A percentile compares a stretch with the other conserved stretches of the same genome.
Conservation (phyloP, 1,140 invertebrate genomes). For the Lepidotrigona ventralis region DNA sequence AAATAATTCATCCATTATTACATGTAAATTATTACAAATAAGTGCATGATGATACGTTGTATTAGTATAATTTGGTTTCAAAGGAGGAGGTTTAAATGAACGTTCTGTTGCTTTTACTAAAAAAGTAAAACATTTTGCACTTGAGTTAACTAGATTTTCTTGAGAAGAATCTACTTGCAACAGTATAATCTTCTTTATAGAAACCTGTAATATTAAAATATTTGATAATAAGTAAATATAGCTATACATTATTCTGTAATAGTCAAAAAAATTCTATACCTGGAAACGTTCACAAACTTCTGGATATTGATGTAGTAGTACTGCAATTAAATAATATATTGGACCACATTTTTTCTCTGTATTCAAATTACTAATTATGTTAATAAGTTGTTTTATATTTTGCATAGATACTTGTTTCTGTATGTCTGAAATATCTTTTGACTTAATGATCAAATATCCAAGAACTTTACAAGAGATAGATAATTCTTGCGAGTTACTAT, state of each 20-base stretch:
- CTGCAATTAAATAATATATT: conserved; percentile 68
- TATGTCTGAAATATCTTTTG: conserved; percentile 69
- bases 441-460: conserved; percentile 54
- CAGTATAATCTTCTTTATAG: conserved; percentile 67
- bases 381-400: conserved; percentile 71
- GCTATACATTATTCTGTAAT: not conserved
- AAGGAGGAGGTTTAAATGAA: conserved; percentile 66
- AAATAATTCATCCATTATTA: conserved; percentile 72
- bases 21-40: conserved; percentile 71
- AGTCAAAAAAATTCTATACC: conserved; percentile 56
- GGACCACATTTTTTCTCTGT: conserved; percentile 51
- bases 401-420: conserved; percentile 74
- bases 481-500: conserved; percentile 54
- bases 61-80: conserved; percentile 59
- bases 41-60: conserved; percentile 68
- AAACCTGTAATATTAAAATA: conserved; percentile 40
- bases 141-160: conserved; percentile 62
- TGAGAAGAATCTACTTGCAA: conserved; percentile 66
- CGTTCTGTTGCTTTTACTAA: conserved; percentile 67
- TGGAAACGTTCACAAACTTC: conserved; percentile 69
- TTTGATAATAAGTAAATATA: conserved; percentile 7
- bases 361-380: conserved; percentile 57
- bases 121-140: conserved; percentile 71
- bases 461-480: conserved; percentile 67
- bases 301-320: conserved; percentile 69